Evolutionary conservation across 2,888 invertebrate species (phyloP), one percentile per base, ranked within the genome.

Genomic region (Xylocampa areola): DNA sequence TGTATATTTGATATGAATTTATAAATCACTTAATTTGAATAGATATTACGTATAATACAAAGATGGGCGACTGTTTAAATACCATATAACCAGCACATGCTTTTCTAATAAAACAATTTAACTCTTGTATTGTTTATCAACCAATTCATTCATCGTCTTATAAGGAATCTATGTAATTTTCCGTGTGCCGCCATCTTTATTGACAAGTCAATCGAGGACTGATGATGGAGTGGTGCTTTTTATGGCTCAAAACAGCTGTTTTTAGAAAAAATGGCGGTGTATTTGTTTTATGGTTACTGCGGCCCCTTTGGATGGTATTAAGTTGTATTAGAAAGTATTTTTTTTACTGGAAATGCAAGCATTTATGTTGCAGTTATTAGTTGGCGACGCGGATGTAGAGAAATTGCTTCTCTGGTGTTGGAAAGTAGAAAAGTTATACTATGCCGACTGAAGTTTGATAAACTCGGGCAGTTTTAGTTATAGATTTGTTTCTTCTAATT

Each of bases 141-240:
- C 40, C 19, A 47, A 50, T 47, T 44, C 13, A 14, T 33, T 19
- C 21, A 19, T 19, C 47, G 40, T 39, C 71, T 13, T 73, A 59
- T 52, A 73, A 16, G 74, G 5, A 25, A 40, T 51, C 58, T 60
- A 41, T 59, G 72, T 61, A 71, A 65, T 71, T 73, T 73, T 59
- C 62, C 44, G 53, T 55, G 41, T 36, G 35, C 25, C 19, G 36
- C 52, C 27, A 37, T 27, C 36, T 36, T 44, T 45, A 64, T 60
- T 60, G 68, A 68, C 37, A 14, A 65, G 71, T 68, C 68, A 59
- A 39, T 52, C 52, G 54, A 16, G 1, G 32, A 11, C 29, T 29
- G 55, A 57, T 68, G 68, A 58, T 58, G 35, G 41, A 63, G 27
- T 29, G 41, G 29, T 16, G 32, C 23, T 33, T 36, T 41, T 19